Evolutionary conservation across 1,140 invertebrate genomes (phyloP), one percentile per base, ranked within the genome.

Genomic region (Microplitis mediator): DNA sequence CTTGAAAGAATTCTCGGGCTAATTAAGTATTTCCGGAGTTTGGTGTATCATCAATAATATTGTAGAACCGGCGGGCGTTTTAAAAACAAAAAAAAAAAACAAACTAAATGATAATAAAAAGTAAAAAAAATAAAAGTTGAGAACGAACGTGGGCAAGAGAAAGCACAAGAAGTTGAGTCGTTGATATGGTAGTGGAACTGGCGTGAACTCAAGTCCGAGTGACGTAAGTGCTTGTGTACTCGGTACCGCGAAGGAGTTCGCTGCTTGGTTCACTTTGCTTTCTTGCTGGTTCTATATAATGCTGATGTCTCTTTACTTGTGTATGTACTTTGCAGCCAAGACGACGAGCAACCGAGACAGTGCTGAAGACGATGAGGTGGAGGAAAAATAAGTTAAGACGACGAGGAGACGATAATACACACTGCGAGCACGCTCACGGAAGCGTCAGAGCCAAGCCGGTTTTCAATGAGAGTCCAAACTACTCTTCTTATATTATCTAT

Each of bases 401-500:
- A 16, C 11, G 11, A 45, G 23, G 23, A 23, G 23, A 23, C 23
- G 23, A 23, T 23, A 23, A 23, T 23, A 50, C 39, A 14, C 50
- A 54, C 65, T 1, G 50, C 16, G 51, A 58, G 52, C 66, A 68
- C 52, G 54, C 54, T 68, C 66, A 58, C 66, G 66, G 66, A 68
- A 74, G 69, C 73, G 74, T 51, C 75, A 34, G 14, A 23, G 11
- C 39, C 39, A 45, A 72, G 71, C 56, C 54, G 64, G 71, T 72
- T 72, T 72, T 72, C 61, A 72, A 72, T 72, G 64, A 67, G 71
- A 45, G 6, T 56, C 14, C 9, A 45, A 45, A 45, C 39, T 45
- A 45, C 39, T 45, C 11, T 45, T 45, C 6, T 45, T 45, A 9
- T 9, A 45, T 1, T 6, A 45, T 45, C 6, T 1, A 8, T 45